Conservation (phyloP, 2,797 vertebrate species). For the Cirrhinus mrigala region DNA sequence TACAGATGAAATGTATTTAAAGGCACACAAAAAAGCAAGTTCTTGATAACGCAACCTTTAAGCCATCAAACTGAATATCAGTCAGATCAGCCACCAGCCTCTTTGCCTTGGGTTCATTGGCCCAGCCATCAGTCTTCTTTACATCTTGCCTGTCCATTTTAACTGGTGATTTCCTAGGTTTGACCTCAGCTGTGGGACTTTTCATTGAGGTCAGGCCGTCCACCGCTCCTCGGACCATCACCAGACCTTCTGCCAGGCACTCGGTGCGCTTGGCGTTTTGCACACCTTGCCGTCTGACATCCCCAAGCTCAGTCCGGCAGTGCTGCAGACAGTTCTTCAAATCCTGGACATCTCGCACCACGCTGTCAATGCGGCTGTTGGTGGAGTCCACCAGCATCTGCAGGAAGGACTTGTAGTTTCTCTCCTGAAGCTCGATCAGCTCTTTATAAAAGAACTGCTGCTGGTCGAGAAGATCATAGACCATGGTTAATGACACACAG, state of each 20-base stretch:
- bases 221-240: constrained; percentile 69
- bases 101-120: constrained; percentile 71
- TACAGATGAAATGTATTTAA: neutral
- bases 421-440: constrained; percentile 79
- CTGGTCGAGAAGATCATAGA: constrained; percentile 79
- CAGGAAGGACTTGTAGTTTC: constrained; percentile 75
- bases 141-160: constrained; percentile 47
- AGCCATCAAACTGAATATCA: constrained; percentile 73
- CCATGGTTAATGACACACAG: constrained; percentile 64
- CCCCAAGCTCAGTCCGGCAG: constrained; percentile 68
- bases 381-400: constrained; percentile 77
- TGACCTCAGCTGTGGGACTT: constrained; percentile 12
- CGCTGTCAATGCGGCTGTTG: constrained; percentile 71
- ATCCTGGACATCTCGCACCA: constrained; percentile 78
- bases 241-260: constrained; percentile 73
- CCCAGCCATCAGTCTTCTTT: constrained; percentile 46
- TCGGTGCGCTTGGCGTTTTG: constrained; percentile 70
- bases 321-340: constrained; percentile 71
- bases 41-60: constrained; percentile 70
- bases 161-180: constrained; percentile 46
- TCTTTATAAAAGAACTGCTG: constrained; percentile 77
- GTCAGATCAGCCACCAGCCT: constrained; percentile 79
- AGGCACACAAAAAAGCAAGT: neutral
- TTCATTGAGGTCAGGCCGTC: constrained; percentile 66
- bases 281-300: constrained; percentile 69